Percentiles rank a stretch among this genome's conserved stretches.
Evolutionary conservation across 2,797 vertebrate genomes (phyloP).

Genomic region (Labroides dimidiatus): DNA sequence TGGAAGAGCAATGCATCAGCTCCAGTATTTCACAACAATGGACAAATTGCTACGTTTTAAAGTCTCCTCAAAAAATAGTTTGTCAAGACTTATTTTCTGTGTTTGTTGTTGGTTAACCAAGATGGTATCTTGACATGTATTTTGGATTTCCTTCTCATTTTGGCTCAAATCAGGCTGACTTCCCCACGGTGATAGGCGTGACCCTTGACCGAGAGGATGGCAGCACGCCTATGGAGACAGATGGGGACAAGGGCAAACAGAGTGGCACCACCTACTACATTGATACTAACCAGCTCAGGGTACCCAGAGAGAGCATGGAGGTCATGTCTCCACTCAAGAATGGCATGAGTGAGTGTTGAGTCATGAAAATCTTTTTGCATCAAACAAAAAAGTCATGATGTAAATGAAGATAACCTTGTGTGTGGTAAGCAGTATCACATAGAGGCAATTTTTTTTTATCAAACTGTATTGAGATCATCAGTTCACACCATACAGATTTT

Average conservation of each 20-base stretch:
- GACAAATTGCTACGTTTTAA: not conserved
- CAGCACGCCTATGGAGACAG: constrained; percentile 95
- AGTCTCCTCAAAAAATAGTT: too few species aligned
- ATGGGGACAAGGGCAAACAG: constrained; percentile 95
- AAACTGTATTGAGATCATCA: too few species aligned
- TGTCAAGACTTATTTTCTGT: too few species aligned
- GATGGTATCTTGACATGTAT: constrained; percentile 4
- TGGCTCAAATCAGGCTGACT: constrained; percentile 89
- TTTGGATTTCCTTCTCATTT: constrained; percentile 7
- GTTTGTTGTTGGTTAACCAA: not conserved
- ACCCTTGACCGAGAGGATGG: constrained; percentile 96
- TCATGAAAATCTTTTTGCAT: not conserved
- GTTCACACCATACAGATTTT: too few species aligned
- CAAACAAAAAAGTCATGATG: too few species aligned
- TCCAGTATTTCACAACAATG: constrained; percentile 35
- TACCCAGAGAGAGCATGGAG: constrained; percentile 97
- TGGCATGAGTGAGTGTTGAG: constrained; percentile 92
- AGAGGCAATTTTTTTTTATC: too few species aligned
- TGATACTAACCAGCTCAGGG: constrained; percentile 96
- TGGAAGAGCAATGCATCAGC: constrained; percentile 13
- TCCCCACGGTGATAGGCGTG: constrained; percentile 97
- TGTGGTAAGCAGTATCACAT: too few species aligned
- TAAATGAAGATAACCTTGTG: too few species aligned
- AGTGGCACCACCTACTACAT: constrained; percentile 95
- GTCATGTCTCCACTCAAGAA: constrained; percentile 98